phyloP scores from a whole-genome alignment of 1,140 invertebrate genomes.

The Drosophila pseudoananassae region DNA sequence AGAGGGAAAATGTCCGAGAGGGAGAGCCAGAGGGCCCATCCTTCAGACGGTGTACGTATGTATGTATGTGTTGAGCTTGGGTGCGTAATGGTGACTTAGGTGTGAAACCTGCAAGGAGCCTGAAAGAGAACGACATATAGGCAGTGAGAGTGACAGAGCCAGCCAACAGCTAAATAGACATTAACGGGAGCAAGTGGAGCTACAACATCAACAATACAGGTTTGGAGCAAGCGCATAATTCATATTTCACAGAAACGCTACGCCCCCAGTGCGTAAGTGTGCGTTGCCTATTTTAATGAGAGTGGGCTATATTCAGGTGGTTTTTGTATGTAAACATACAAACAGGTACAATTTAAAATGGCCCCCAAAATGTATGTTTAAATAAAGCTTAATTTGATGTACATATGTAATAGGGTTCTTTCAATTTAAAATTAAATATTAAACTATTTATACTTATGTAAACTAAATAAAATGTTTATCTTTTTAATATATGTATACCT shows the following conservation, averaged over 20 bases:
- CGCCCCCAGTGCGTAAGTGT: slow-evolving; percentile 41
- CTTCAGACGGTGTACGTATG: not conserved
- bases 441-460: no score
- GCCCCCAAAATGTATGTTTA: no score
- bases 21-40: slow-evolving; percentile 28
- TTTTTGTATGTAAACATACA: slow-evolving; percentile 3
- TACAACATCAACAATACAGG: slow-evolving; percentile 41
- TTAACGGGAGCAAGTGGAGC: slow-evolving; percentile 46
- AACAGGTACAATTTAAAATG: not conserved
- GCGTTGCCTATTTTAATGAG: not conserved
- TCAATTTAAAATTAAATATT: no score
- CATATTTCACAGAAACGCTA: slow-evolving; percentile 58
- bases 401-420: no score
- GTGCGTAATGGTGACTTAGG: slow-evolving; percentile 39
- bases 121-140: not conserved
- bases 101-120: slow-evolving; percentile 24
- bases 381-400: no score
- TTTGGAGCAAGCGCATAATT: slow-evolving; percentile 73
- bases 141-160: slow-evolving; percentile 20
- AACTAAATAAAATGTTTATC: no score
- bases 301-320: slow-evolving; percentile 21
- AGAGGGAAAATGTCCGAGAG: slow-evolving; percentile 19
- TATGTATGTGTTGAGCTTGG: slow-evolving; percentile 8
- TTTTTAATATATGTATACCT: no score
- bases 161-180: slow-evolving; percentile 40